Conservation (phyloP, 2,888 invertebrate species). For the Cheilosia variabilis region DNA sequence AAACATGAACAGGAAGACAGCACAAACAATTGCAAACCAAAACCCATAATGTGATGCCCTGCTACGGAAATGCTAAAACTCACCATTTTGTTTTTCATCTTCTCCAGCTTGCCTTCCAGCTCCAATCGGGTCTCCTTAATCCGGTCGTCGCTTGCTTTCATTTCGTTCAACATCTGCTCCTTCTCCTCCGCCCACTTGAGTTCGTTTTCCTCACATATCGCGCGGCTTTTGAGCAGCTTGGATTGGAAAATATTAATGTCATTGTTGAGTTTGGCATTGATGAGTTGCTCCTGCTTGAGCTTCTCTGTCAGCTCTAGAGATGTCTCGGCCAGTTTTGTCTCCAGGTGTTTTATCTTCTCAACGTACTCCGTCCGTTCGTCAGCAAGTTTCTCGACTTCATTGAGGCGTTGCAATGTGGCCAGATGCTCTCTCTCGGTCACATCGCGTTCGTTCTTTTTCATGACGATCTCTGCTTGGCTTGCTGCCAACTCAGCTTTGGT, state of each 20-base stretch:
- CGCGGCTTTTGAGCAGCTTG: slow-evolving; percentile 79
- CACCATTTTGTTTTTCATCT: slow-evolving; percentile 93
- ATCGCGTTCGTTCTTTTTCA: slow-evolving; percentile 70
- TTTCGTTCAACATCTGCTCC: slow-evolving; percentile 77
- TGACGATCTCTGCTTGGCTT: slow-evolving; percentile 71
- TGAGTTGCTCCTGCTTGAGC: slow-evolving; percentile 73
- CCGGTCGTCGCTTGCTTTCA: slow-evolving; percentile 78
- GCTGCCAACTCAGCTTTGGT: slow-evolving; percentile 76
- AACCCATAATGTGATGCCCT: slow-evolving; percentile 74
- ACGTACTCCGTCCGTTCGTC: slow-evolving; percentile 70
- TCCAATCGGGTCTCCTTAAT: slow-evolving; percentile 84
- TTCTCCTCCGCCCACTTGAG: slow-evolving; percentile 78
- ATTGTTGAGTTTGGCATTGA: slow-evolving; percentile 76
- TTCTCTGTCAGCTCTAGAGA: slow-evolving; percentile 70
- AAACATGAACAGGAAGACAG: not conserved
- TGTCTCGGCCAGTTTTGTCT: slow-evolving; percentile 64
- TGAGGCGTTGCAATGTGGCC: slow-evolving; percentile 70
- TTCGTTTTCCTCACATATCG: slow-evolving; percentile 75
- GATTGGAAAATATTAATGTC: slow-evolving; percentile 81
- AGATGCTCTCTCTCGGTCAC: slow-evolving; percentile 75
- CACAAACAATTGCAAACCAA: not conserved
- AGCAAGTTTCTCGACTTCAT: slow-evolving; percentile 71
- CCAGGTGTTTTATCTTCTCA: slow-evolving; percentile 71
- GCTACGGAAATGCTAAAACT: slow-evolving; percentile 80
- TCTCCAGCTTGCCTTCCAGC: slow-evolving; percentile 90